Evolutionary conservation across 2,797 vertebrate genomes (phyloP), one percentile per base, ranked within the genome.

Genomic region (Coregonus ussuriensis): DNA sequence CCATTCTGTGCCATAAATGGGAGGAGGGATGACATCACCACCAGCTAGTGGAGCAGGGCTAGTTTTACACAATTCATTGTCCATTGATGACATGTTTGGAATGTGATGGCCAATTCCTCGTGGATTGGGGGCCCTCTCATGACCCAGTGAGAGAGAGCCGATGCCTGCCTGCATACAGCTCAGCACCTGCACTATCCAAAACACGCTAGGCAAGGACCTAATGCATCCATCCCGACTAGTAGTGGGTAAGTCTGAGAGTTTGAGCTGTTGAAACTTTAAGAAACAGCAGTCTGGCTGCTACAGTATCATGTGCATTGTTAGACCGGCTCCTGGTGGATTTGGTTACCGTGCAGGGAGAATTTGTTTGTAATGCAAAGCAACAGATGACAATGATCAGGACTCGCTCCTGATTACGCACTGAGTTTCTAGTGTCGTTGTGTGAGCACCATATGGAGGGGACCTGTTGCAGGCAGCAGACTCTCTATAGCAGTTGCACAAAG

Each of bases 11-110:
- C 93, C 90, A 84, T 92, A 89, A 91, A 93, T 91, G 93, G 87
- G 84, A 41, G 66, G 83, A 29, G 66, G 83, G 87, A 93, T 96
- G 94, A 96, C 93, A 94, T 96, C 41, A 47, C 41, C 95, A 96
- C 81, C 88, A 15, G 33, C 84, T 79, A 86, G 90, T 89, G 88
- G 91, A 91, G 93, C 90, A 77, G 76, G 79, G 92, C 91, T 82
- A 86, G 91, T 72, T 93, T 86, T 87, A 87, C 91, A 91, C 93
- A 91, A 84, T 92, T 90, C 94, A 90, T 93, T 92, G 93, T 94
- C 88, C 87, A 62, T 78, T 81, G 88, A 90, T 95, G 94, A 93
- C 93, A 93, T 85, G 91, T 88, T 88, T 88, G 95, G 92, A 94
- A 92, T 94, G 93, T 88, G 87, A 92, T 86, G 90, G 92, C 88